These are phyloP conservation scores for Parotia lawesii DNA, from an alignment of 2,113 vertebrate genomes.

Conservation along the genomic window DNA sequence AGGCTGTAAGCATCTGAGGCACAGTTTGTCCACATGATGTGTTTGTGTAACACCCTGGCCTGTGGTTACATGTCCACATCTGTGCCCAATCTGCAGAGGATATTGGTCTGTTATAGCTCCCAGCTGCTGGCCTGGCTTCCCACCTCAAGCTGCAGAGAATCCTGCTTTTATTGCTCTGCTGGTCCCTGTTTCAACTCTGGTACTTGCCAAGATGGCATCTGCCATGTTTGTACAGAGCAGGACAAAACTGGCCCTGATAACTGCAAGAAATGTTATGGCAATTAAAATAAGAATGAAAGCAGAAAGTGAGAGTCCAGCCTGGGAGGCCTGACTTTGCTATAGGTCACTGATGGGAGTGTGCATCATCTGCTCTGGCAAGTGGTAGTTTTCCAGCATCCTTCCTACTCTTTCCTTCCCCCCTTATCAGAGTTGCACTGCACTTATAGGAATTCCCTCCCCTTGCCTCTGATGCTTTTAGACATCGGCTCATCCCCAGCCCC, in stretches of 20 bases:
- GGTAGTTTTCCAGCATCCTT: constrained; percentile 25
- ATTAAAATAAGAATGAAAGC: not conserved
- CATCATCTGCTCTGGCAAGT: not conserved
- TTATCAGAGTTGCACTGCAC: not conserved
- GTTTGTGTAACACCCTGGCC: constrained; percentile 47
- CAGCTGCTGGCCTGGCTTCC: constrained; percentile 34
- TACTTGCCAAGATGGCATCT: constrained; percentile 13
- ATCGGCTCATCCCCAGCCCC: not conserved
- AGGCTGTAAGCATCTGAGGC: not conserved
- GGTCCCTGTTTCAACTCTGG: not conserved
- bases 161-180: constrained; percentile 17
- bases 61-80: constrained; percentile 38
- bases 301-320: not conserved
- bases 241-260: not conserved
- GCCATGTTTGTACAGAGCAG: not conserved
- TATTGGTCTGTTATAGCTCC: constrained; percentile 50
- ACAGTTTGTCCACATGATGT: not conserved
- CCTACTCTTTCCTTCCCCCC: not conserved
- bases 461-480: not conserved
- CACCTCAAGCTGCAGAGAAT: constrained; percentile 4
- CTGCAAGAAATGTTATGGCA: not conserved
- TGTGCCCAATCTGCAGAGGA: constrained; percentile 49
- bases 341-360: not conserved
- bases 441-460: not conserved
- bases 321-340: not conserved